These are phyloP conservation scores for Malachius bipustulatus DNA, from an alignment of 2,888 invertebrate species.

Conservation along the genomic window DNA sequence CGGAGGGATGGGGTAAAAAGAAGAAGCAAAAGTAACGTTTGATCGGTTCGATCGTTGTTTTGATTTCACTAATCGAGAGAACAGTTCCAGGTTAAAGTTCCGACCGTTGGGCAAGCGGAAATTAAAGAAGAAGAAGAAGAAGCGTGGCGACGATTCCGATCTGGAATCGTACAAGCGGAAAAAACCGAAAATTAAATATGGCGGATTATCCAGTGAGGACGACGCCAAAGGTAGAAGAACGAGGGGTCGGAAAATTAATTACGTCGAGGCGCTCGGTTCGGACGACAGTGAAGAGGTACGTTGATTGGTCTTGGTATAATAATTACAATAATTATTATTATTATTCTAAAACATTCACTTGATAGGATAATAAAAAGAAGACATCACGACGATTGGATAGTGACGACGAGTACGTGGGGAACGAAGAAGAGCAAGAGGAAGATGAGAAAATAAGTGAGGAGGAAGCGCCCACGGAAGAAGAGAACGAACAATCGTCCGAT, in stretches of 20 bases:
- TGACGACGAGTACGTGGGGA: constrained; percentile 41
- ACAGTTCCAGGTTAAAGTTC: too few relatives aligned
- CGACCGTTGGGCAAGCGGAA: constrained; percentile 29
- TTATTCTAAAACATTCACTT: constrained; percentile 10
- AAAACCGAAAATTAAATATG: constrained; percentile 41
- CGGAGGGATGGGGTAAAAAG: constrained; percentile 43
- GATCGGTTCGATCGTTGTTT: too few relatives aligned
- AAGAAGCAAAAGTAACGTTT: constrained; percentile 30
- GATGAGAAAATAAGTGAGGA: constrained; percentile 34
- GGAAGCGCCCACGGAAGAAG: constrained; percentile 23
- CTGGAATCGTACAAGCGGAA: constrained; percentile 29
- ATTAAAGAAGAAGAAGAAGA: constrained; percentile 39
- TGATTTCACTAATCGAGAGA: too few relatives aligned
- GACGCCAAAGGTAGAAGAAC: constrained; percentile 52
- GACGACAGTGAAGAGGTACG: constrained; percentile 65
- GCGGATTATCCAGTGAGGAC: constrained; percentile 42
- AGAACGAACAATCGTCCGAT: constrained; percentile 12
- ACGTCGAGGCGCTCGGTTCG: constrained; percentile 62
- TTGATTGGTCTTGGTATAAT: too few relatives aligned
- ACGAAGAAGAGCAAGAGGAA: constrained; percentile 37
- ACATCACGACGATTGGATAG: constrained; percentile 38
- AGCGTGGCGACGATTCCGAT: constrained; percentile 36
- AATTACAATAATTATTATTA: too few relatives aligned
- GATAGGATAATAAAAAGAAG: constrained; percentile 36
- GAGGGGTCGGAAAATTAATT: constrained; percentile 61